Evolutionary conservation across 2,888 invertebrate species (phyloP).

Genomic region (Diplazon laetatorius): DNA sequence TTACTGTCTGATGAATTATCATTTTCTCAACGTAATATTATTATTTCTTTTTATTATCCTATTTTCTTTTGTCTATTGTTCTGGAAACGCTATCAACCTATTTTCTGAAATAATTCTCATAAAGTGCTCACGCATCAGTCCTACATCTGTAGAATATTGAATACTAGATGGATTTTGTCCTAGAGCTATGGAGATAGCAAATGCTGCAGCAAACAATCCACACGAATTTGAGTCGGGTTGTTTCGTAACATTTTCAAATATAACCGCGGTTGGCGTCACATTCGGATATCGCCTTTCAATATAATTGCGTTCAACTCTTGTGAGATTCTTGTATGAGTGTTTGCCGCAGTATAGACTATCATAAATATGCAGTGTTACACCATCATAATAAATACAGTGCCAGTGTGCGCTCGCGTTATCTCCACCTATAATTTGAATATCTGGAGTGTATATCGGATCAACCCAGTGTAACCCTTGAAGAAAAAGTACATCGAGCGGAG

Average conservation of each 20-base stretch:
- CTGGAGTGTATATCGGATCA: not conserved
- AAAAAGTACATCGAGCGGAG: slow-evolving; percentile 2
- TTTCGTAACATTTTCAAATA: slow-evolving; percentile 10
- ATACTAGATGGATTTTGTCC: slow-evolving; percentile 1
- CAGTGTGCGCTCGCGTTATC: not conserved
- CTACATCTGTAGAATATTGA: not conserved
- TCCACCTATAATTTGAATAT: slow-evolving; percentile 6
- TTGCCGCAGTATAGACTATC: not conserved
- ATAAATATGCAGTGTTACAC: not conserved
- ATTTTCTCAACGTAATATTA: no score
- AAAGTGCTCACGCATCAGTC: not conserved
- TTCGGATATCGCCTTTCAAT: not conserved
- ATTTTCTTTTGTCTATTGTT: not conserved
- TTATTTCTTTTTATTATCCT: no score
- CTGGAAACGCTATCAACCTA: slow-evolving; percentile 5
- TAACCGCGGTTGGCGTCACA: not conserved
- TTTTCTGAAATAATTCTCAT: not conserved
- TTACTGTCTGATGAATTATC: no score
- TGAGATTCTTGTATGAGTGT: not conserved
- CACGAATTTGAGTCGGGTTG: not conserved
- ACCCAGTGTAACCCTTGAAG: slow-evolving; percentile 5
- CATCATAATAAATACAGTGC: slow-evolving; percentile 18
- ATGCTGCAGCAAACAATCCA: not conserved
- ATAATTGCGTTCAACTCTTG: not conserved
- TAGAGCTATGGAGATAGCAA: slow-evolving; percentile 1